Base-by-base conservation (phyloP, 2,888 invertebrate genomes). In the Tribolium freemani region DNA sequence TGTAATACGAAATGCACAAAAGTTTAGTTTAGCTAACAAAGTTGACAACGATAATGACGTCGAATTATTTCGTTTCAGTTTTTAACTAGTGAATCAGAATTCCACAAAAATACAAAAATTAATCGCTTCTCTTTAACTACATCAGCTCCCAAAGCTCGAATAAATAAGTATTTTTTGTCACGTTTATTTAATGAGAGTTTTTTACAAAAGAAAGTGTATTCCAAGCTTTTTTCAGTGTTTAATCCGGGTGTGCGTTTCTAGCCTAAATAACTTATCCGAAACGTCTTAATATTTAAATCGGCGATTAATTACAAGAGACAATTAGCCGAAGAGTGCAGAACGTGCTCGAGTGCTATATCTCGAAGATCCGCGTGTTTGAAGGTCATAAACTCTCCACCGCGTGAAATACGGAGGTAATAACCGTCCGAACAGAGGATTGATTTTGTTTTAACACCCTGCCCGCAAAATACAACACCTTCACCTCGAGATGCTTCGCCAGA, bases 341-440 rank as follows among this genome's bases (percentile, higher is more conserved):
- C 68, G 48, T 46, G 63, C 31, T 58, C 50, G 11, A 21, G 11
- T 26, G 68, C 57, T 48, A 70, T 70, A 54, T 63, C 63, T 63
- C 56, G n/a, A n/a, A 20, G 61, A 50, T 69, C 69, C 66, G 74
- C 74, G 74, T 76, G 76, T 71, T 73, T 38, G 50, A 58, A 70
- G 73, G 69, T 69, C 64, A 69, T 75, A 75, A 75, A 75, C 72
- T 70, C 71, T 63, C 69, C 58, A 46, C 73, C 11, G 67, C 50
- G 71, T 76, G 58, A 76, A 76, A 73, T 76, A 76, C 71, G 68
- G 75, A 63, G 71, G 76, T 76, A 76, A 75, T 76, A 76, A 76
- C 69, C 58, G 73, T 75, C 76, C 70, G 54, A 51, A 16, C 44
- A 48, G 69, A 72, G 73, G 75, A 76, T 76, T 76, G 75, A 76